Evolutionary conservation across 2,888 invertebrate genomes (phyloP), one percentile per base, ranked within the genome.

Genomic region (Hemistola chrysoprasaria): DNA sequence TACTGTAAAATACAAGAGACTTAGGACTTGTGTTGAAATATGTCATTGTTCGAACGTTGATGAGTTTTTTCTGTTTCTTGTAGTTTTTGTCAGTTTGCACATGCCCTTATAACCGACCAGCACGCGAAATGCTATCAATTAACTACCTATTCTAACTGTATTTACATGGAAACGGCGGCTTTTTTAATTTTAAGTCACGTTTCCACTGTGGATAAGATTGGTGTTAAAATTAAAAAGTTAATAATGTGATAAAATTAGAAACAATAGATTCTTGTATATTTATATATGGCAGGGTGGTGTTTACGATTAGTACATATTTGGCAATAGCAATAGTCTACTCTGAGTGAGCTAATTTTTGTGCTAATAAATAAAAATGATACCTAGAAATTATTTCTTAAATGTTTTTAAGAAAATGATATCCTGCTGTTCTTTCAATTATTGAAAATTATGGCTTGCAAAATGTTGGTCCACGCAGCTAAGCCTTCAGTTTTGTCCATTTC

Each of bases 161-260:
- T 23, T 32, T 40, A 25, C 28, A 36, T 8, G 35, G 20, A 32
- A 40, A 29, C 24, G 4, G 21, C 9, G 28, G 24, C 21, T 36
- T 44, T 45, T 47, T 40, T 11, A 20, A 39, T 35, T 33, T 39
- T 28, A 28, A 40, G 54, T 45, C 63, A 63, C 63, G 56, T 59
- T 55, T 48, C 31, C 8, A 11, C 25, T 0, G 26, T 32, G 50
- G 54, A 47, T 46, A 44, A 46, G 48, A 53, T 52, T 56, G 53
- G 50, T 46, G 52, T 54, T 45, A 44, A 52, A 27, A 24, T 29
- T 28, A 25, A 7, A 22, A 16, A 8, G 39, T 37, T 31, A n/a
- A n/a, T n/a, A n/a, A n/a, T n/a, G n/a, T 39, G 45, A 50, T 50
- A 32, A 32, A 27, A 31, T 9, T n/a, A 1, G 5, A 10, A 37